Evolutionary conservation across 1,140 invertebrate genomes (phyloP), one percentile per base, ranked within the genome.

Genomic region (Drosophila lacertosa): DNA sequence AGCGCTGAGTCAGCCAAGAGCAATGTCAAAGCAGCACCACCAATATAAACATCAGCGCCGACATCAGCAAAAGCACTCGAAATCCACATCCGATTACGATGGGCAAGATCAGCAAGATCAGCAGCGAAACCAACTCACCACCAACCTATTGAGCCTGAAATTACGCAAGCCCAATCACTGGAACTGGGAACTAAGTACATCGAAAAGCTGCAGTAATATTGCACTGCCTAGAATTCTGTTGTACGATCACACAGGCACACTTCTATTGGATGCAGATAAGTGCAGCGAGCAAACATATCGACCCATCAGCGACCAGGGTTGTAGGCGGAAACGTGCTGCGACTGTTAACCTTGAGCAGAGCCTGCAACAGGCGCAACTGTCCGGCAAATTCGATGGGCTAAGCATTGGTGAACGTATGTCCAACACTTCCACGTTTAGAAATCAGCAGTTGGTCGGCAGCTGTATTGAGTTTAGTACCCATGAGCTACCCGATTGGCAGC

Each of bases 151-250:
- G 0, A 89, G 90, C 18, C 72, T 93, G 5, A 86, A 92, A 66
- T 69, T 93, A 32, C 91, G 89, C 42, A 93, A 93, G 59, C 92
- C 92, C 0, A 89, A 91, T 55, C 83, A 88, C 63, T 93, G 92
- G 92, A 92, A 92, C 63, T 93, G 92, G 92, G 92, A 93, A 79
- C 63, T 93, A 58, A 92, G 90, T 15, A 93, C 92, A 3, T 93
- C 92, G 4, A 92, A 92, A 51, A 93, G 92, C 18, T 93, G 92
- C 35, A 91, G 92, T 15, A 91, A 92, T 59, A 92, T 93, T 18
- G 75, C 89, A 10, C 71, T 93, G 53, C 92, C 92, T 1, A 89
- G 91, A 0, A 93, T 93, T 7, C 75, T 93, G 42, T 75, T 93
- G 0, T 93, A 91, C 60, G 91, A 93, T 65, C 89, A 92, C 48